phyloP scores from a whole-genome alignment of 2,113 vertebrate genomes.

The Corapipo altera region DNA sequence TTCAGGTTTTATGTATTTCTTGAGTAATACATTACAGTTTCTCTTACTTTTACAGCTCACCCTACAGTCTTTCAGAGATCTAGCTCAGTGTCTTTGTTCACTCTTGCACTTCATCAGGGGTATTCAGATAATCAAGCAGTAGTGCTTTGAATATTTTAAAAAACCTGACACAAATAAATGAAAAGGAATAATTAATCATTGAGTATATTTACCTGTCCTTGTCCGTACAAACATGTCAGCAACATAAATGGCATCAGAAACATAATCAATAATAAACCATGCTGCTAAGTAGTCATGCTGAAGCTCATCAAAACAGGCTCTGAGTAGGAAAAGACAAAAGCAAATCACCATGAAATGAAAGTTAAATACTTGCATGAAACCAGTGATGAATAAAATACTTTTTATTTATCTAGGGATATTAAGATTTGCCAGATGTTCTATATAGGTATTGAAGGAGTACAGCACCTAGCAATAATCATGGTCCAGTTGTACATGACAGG shows the following conservation, averaged over 20 bases:
- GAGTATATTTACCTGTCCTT: slow-evolving; percentile 82
- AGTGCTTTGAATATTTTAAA: not conserved
- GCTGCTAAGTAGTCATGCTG: slow-evolving; percentile 81
- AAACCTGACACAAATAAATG: not conserved
- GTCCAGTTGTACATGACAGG: slow-evolving; percentile 99
- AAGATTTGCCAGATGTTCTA: not conserved
- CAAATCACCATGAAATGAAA: not conserved
- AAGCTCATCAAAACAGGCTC: slow-evolving; percentile 95
- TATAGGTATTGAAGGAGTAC: not conserved
- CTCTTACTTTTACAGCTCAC: not conserved
- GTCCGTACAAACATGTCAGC: slow-evolving; percentile 91
- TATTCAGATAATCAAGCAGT: not conserved
- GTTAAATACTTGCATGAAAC: not conserved
- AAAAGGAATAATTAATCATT: not conserved
- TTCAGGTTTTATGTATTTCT: not conserved
- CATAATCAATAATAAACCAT: slow-evolving; percentile 87
- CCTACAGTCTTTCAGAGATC: not conserved
- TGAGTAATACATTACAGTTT: not conserved
- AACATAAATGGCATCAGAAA: slow-evolving; percentile 83
- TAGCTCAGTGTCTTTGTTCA: not conserved
- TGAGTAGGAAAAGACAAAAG: slow-evolving; percentile 62
- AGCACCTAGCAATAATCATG: slow-evolving; percentile 91
- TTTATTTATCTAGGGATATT: not conserved
- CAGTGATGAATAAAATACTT: not conserved
- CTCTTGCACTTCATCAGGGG: not conserved